Percentiles rank a stretch among this genome's conserved stretches.
These are phyloP conservation scores for Philonicus albiceps DNA, from an alignment of 2,888 invertebrate species.

Conservation along the genomic window DNA sequence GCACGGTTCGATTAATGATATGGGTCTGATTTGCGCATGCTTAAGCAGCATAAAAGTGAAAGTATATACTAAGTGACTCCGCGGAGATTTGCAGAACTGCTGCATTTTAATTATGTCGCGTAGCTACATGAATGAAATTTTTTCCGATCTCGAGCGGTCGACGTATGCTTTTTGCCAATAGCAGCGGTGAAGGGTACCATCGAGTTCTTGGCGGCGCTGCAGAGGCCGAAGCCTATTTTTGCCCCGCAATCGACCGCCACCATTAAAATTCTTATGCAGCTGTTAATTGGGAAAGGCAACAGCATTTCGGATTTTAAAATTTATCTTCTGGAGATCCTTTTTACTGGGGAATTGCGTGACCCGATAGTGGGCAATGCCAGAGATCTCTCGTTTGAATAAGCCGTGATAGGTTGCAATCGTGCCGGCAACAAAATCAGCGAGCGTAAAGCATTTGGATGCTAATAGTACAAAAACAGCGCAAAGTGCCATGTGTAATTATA, in stretches of 20 bases:
- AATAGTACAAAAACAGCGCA: not conserved
- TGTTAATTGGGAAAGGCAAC: slow-evolving; percentile 7
- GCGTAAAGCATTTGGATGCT: not conserved
- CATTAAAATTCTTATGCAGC: slow-evolving; percentile 3
- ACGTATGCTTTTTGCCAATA: not conserved
- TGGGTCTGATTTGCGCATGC: not conserved
- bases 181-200: slow-evolving; percentile 13
- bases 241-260: not conserved
- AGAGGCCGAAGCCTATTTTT: not conserved
- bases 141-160: not conserved
- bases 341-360: slow-evolving; percentile 20
- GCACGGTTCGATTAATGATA: slow-evolving; percentile 25
- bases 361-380: not conserved
- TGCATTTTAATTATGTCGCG: slow-evolving; percentile 19
- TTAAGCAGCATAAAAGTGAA: slow-evolving; percentile 1
- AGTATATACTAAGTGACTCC: not conserved
- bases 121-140: slow-evolving; percentile 16
- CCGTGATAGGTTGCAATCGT: not conserved
- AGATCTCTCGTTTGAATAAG: not conserved
- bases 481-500: not conserved
- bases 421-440: not conserved
- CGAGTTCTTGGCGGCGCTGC: not conserved
- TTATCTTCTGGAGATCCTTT: slow-evolving; percentile 16
- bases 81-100: not conserved
- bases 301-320: not conserved